Conservation (phyloP, 23 tunicate species). For the Ascidia mentula region DNA sequence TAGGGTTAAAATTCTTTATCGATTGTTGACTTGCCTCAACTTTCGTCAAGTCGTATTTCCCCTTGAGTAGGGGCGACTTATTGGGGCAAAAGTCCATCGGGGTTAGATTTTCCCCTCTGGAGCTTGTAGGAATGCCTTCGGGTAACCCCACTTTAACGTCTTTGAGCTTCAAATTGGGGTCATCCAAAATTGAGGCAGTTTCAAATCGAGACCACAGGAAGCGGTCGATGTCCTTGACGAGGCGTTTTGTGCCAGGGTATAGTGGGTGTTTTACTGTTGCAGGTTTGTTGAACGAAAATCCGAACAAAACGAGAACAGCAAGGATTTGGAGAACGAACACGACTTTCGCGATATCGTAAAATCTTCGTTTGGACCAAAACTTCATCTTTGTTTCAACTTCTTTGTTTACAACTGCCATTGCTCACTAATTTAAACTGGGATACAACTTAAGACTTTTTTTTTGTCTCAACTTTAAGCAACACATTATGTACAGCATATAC, state of each 20-base stretch:
- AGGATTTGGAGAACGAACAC: neutral
- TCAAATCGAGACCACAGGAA: constrained; percentile 54
- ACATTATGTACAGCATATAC: too few species aligned
- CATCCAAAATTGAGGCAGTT: neutral
- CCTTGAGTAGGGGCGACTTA: neutral
- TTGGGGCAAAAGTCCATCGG: neutral
- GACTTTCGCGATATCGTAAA: neutral
- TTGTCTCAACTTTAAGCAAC: too few species aligned
- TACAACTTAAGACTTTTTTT: neutral
- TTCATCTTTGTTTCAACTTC: neutral
- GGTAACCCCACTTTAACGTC: neutral
- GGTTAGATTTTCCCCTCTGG: neutral
- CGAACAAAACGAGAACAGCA: neutral
- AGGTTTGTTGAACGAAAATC: neutral
- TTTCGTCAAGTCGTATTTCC: neutral
- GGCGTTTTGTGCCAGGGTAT: constrained; percentile 31
- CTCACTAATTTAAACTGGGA: neutral
- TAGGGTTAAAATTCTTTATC: constrained; percentile 1
- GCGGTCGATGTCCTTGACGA: constrained; percentile 36
- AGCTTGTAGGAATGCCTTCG: neutral
- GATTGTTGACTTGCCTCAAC: neutral
- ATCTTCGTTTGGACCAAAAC: neutral
- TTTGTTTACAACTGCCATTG: neutral
- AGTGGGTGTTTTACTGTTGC: neutral
- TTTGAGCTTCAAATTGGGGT: neutral